Percentiles rank a stretch among this genome's conserved stretches.
Evolutionary conservation across 2,113 vertebrate genomes (phyloP).

Genomic region (Aleadryas rufinucha): DNA sequence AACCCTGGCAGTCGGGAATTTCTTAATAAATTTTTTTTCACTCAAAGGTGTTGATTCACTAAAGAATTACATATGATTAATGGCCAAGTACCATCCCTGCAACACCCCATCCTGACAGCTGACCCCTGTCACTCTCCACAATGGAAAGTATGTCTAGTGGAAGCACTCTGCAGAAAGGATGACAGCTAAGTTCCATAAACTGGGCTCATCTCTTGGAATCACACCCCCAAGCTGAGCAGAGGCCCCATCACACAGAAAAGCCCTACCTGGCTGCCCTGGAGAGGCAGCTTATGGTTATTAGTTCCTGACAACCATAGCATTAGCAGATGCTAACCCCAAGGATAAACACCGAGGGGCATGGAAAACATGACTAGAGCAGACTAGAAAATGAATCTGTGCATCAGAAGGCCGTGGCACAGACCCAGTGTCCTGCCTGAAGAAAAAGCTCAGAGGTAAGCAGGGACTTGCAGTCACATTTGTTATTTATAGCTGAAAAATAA

Average conservation of each 20-base stretch:
- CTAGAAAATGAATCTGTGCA: background rate
- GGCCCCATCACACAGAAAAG: accelerated
- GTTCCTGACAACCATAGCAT: background rate
- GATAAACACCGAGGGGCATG: background rate
- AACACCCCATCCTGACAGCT: background rate
- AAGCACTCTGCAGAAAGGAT: background rate
- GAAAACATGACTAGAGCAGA: background rate
- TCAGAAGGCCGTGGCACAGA: background rate
- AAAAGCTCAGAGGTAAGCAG: background rate
- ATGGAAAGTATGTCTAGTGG: background rate
- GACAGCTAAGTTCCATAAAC: background rate
- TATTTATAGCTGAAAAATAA: constrained; percentile 13
- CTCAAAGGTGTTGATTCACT: background rate
- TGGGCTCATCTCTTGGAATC: background rate
- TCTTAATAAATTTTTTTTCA: background rate
- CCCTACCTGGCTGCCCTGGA: background rate
- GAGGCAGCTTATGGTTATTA: background rate
- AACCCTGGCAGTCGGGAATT: background rate
- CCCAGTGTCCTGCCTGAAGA: background rate
- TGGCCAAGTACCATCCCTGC: background rate
- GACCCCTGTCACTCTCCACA: background rate
- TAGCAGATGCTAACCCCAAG: background rate
- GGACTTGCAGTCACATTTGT: background rate
- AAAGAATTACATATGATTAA: background rate
- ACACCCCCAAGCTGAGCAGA: background rate